phyloP scores from a whole-genome alignment of 2,797 vertebrate genomes.

The Lepilemur ruficaudatus region DNA sequence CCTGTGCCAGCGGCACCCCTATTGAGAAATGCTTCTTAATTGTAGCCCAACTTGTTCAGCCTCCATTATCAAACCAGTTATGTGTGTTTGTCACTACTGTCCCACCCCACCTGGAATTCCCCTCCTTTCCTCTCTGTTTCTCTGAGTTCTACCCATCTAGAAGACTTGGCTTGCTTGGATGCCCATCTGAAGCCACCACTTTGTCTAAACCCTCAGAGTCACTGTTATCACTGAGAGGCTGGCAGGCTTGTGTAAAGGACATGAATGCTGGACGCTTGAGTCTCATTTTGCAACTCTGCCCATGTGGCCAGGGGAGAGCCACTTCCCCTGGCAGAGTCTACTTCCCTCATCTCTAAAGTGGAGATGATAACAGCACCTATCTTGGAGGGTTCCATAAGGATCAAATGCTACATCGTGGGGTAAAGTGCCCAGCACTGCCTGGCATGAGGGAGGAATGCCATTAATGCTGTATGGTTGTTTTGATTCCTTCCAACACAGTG shows the following conservation, averaged over 20 bases:
- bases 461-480: neutral
- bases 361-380: neutral
- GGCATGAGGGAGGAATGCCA: neutral
- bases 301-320: neutral
- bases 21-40: neutral
- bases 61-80: neutral
- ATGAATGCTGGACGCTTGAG: neutral
- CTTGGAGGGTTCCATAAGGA: neutral
- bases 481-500: neutral
- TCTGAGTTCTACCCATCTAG: neutral
- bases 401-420: neutral
- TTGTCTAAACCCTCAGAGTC: neutral
- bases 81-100: neutral
- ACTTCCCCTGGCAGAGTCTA: neutral
- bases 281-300: neutral
- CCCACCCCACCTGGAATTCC: neutral
- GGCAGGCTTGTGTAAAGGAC: neutral
- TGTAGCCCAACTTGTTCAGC: neutral
- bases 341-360: neutral
- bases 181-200: neutral
- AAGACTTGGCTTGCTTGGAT: neutral
- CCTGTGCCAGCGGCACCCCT: neutral
- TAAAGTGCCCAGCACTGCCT: neutral
- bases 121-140: neutral
- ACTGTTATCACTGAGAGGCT: neutral